These are phyloP conservation scores for Limosa lapponica DNA, from an alignment of 2,797 vertebrate genomes.

Conservation along the genomic window DNA sequence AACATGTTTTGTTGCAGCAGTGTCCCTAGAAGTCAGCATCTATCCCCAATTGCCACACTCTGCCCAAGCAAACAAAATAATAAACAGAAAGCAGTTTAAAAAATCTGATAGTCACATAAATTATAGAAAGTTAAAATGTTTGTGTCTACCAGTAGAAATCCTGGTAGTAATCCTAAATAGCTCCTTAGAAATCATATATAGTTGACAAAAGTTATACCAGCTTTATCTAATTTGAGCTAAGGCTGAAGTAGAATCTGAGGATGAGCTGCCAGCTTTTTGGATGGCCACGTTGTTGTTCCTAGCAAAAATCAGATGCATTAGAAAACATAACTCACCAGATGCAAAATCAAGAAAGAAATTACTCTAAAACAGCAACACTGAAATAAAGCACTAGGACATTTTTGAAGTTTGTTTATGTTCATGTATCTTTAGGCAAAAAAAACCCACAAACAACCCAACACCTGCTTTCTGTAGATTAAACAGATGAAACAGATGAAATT, in stretches of 20 bases:
- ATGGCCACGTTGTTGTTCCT: background rate
- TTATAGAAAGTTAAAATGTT: background rate
- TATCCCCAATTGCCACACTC: background rate
- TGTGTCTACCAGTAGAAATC: background rate
- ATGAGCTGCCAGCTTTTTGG: background rate
- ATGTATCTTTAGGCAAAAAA: background rate
- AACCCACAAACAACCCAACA: background rate
- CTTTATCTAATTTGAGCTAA: background rate
- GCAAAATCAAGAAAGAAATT: background rate
- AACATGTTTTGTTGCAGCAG: background rate
- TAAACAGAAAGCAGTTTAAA: background rate
- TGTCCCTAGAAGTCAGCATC: background rate
- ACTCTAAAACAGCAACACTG: background rate
- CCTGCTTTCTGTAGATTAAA: background rate
- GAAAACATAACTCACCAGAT: background rate
- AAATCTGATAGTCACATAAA: background rate
- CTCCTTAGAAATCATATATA: background rate
- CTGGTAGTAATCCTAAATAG: background rate
- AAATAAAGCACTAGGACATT: background rate
- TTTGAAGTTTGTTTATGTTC: background rate
- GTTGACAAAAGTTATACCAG: background rate
- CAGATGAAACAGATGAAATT: too few relatives aligned
- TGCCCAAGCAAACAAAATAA: background rate
- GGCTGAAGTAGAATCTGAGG: background rate
- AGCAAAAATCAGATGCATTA: background rate